Evolutionary conservation across 2,888 invertebrate genomes (phyloP).

Genomic region (Mechanitis mazaeus): DNA sequence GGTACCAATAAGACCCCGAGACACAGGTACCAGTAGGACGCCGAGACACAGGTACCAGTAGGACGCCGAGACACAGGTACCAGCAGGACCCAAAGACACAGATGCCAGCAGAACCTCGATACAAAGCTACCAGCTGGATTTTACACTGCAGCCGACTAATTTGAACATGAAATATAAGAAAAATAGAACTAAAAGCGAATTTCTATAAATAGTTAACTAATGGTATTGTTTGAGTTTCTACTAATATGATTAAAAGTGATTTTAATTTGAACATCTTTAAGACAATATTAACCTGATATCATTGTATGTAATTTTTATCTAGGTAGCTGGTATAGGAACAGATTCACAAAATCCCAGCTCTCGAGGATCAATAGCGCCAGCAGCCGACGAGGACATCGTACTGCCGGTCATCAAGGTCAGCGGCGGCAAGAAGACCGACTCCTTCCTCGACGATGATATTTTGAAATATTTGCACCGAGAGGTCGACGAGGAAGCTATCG

Average conservation of each 20-base stretch:
- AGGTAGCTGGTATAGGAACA: conserved; percentile 78
- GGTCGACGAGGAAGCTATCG: conserved; percentile 80
- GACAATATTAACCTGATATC: too few relatives aligned
- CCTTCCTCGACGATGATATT: conserved; percentile 78
- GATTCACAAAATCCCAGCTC: conserved; percentile 83
- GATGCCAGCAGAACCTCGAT: too few relatives aligned
- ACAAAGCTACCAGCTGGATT: too few relatives aligned
- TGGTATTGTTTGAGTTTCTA: too few relatives aligned
- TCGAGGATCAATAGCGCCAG: conserved; percentile 78
- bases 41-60: conserved; percentile 78
- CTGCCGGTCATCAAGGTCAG: conserved; percentile 47
- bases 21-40: conserved; percentile 71
- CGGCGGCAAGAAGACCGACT: conserved; percentile 49
- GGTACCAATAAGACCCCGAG: conserved; percentile 60
- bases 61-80: conserved; percentile 78
- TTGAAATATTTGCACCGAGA: conserved; percentile 81
- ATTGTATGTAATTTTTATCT: conserved; percentile 12
- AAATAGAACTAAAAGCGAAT: too few relatives aligned
- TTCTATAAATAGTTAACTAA: too few relatives aligned
- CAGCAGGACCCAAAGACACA: too few relatives aligned
- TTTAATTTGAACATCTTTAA: too few relatives aligned
- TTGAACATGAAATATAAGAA: too few relatives aligned
- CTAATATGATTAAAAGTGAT: too few relatives aligned
- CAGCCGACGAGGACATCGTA: conserved; percentile 51
- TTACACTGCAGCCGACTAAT: too few relatives aligned